Evolutionary conservation across 2,113 vertebrate species (phyloP).

Genomic region (Philantomba maxwellii): DNA sequence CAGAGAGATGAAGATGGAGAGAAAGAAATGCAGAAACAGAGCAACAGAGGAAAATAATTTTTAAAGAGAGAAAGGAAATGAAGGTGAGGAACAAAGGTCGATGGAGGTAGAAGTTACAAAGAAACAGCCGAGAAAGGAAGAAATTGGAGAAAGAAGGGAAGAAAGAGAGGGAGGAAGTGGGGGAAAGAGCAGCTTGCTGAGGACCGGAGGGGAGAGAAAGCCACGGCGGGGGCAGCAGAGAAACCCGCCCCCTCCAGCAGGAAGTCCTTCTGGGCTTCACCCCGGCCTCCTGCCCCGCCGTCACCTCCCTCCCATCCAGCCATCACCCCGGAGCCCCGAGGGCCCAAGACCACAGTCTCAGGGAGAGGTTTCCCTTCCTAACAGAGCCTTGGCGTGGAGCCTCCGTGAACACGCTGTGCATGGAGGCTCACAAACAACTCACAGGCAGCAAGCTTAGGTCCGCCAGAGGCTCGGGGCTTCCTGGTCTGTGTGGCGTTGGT

Average conservation of each 20-base stretch:
- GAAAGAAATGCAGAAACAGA: not conserved
- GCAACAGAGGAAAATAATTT: not conserved
- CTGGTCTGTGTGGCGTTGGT: not conserved
- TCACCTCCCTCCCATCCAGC: fast-evolving
- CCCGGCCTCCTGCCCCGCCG: fast-evolving
- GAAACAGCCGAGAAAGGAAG: not conserved
- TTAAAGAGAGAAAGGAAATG: not conserved
- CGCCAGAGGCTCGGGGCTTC: not conserved
- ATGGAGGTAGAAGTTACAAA: not conserved
- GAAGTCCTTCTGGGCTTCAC: too few relatives aligned
- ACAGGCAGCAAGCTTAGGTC: not conserved
- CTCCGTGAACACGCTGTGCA: not conserved
- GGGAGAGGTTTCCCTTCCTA: not conserved
- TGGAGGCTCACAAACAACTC: not conserved
- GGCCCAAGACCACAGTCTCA: not conserved
- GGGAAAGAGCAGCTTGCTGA: fast-evolving
- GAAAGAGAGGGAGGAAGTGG: not conserved
- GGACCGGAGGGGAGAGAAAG: not conserved
- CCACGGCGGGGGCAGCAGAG: fast-evolving
- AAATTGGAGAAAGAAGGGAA: not conserved
- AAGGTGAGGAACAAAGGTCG: not conserved
- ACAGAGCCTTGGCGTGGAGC: not conserved
- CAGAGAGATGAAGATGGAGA: not conserved
- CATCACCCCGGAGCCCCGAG: not conserved
- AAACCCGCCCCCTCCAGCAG: fast-evolving